These are phyloP conservation scores for Heliothis virescens DNA, from an alignment of 1,140 invertebrate species.

Conservation along the genomic window DNA sequence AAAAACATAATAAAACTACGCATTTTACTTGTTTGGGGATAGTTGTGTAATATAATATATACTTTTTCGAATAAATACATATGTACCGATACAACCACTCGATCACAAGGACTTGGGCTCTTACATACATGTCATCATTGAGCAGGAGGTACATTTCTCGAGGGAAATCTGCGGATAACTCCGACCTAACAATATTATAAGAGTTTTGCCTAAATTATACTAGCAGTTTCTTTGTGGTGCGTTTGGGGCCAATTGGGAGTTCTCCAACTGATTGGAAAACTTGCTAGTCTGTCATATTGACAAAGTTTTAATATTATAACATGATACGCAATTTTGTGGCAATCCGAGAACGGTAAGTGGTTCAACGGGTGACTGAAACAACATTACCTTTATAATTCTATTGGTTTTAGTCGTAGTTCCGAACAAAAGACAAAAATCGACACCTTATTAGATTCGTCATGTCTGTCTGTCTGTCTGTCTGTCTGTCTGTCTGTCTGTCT, in stretches of 20 bases:
- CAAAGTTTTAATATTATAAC: constrained; percentile 13
- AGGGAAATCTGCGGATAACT: constrained; percentile 59
- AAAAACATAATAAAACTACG: neutral
- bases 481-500: too few relatives aligned
- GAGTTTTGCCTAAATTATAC: constrained; percentile 43
- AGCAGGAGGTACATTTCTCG: constrained; percentile 28
- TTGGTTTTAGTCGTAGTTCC: too few relatives aligned
- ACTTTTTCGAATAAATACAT: neutral
- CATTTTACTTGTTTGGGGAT: neutral
- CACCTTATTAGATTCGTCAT: too few relatives aligned
- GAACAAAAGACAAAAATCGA: too few relatives aligned
- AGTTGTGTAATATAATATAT: neutral
- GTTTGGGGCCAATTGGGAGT: neutral
- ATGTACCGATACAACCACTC: constrained; percentile 27
- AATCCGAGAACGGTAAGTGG: neutral
- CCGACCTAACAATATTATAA: constrained; percentile 39
- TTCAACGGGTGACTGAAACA: neutral
- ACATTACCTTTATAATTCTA: neutral
- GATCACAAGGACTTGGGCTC: constrained; percentile 9
- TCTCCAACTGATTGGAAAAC: constrained; percentile 12
- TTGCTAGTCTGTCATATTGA: constrained; percentile 10
- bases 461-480: too few relatives aligned
- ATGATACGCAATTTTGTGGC: neutral
- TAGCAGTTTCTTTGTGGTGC: constrained; percentile 20
- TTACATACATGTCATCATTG: constrained; percentile 40